Evolutionary conservation across 2,888 invertebrate species (phyloP).

Genomic region (Himalopsyche anomala): DNA sequence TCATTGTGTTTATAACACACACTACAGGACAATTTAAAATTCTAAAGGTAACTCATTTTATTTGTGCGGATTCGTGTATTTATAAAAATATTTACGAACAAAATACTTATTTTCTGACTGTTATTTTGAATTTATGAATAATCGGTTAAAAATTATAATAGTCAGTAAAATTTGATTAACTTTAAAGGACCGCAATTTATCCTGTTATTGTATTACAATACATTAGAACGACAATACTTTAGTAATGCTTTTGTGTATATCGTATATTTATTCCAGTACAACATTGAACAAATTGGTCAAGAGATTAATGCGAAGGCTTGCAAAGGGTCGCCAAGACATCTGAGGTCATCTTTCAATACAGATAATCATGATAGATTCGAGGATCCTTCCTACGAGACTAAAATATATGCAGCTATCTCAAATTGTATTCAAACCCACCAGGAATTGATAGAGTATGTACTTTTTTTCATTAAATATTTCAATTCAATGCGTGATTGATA

Average conservation of each 20-base stretch:
- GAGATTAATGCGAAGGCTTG: constrained; percentile 19
- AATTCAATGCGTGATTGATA: too few relatives aligned
- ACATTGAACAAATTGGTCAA: constrained; percentile 1
- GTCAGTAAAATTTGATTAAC: too few relatives aligned
- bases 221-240: too few relatives aligned
- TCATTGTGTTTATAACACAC: constrained; percentile 15
- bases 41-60: background rate
- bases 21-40: constrained; percentile 41
- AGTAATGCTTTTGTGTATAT: too few relatives aligned
- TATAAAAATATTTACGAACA: too few relatives aligned
- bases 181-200: too few relatives aligned
- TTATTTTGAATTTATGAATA: too few relatives aligned
- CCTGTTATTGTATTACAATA: too few relatives aligned
- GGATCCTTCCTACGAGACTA: constrained; percentile 29
- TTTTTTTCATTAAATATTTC: too few relatives aligned
- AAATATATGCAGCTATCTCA: constrained; percentile 12
- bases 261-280: background rate
- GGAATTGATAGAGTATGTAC: background rate
- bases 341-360: constrained; percentile 24
- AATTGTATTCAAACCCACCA: constrained; percentile 37
- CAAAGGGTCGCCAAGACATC: constrained; percentile 35
- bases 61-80: too few relatives aligned
- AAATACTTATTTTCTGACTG: too few relatives aligned
- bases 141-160: too few relatives aligned
- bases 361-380: constrained; percentile 35